phyloP scores from a whole-genome alignment of 2,797 vertebrate species.

The Distichodus sexfasciatus region DNA sequence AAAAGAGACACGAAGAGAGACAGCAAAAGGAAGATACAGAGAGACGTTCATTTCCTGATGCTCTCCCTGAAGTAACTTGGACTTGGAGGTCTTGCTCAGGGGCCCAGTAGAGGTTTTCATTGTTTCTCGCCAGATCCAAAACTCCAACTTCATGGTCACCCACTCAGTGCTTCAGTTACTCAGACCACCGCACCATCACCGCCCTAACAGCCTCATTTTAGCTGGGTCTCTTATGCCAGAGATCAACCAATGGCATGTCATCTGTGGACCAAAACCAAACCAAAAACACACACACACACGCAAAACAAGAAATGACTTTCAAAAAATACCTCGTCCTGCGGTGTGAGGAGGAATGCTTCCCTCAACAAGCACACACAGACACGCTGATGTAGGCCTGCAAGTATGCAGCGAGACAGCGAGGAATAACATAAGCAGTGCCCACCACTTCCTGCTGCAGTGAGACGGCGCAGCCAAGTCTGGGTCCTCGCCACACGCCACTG shows the following conservation, averaged over 20 bases:
- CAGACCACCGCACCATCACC: too few relatives aligned
- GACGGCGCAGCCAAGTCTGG: slow-evolving; percentile 19
- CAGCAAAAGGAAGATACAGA: too few relatives aligned
- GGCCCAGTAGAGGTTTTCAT: too few relatives aligned
- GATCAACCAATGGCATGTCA: not conserved
- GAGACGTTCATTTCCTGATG: too few relatives aligned
- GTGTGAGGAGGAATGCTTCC: not conserved
- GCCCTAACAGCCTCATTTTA: too few relatives aligned
- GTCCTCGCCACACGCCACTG: slow-evolving; percentile 40
- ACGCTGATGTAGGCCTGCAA: slow-evolving; percentile 14
- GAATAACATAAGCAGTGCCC: slow-evolving; percentile 20
- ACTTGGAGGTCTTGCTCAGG: too few relatives aligned
- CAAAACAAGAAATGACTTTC: not conserved
- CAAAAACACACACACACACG: not conserved
- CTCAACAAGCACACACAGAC: not conserved
- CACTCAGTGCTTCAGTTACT: too few relatives aligned
- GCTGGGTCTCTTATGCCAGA: not conserved
- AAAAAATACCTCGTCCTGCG: not conserved
- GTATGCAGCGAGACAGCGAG: not conserved
- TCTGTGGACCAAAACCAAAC: slow-evolving; percentile 11
- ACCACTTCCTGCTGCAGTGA: slow-evolving; percentile 14
- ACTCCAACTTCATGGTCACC: too few relatives aligned
- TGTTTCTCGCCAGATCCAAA: too few relatives aligned
- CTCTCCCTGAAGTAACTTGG: too few relatives aligned
- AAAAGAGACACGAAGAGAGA: too few relatives aligned